A percentile compares a stretch with the other conserved stretches of the same genome.
Conservation (phyloP, 2,113 vertebrate genomes). For the Lasiurus cinereus region DNA sequence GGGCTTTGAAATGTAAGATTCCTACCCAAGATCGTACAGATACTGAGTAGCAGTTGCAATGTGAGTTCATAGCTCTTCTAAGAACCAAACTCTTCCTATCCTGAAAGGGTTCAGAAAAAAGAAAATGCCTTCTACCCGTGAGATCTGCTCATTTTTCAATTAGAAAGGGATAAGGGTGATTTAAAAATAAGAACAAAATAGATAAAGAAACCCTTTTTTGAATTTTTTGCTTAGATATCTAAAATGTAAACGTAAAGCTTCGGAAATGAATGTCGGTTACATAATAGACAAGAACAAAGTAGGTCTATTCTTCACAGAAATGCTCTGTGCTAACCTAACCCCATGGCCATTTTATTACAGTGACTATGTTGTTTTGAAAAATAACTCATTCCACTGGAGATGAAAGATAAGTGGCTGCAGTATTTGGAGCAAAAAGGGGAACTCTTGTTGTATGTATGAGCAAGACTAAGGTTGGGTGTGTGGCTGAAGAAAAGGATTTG, state of each 20-base stretch:
- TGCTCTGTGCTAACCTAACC: conserved; percentile 57
- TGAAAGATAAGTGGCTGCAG: conserved; percentile 67
- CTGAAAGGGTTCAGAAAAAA: background rate
- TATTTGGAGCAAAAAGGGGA: background rate
- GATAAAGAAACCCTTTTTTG: conserved; percentile 60
- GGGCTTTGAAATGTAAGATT: background rate
- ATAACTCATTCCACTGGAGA: conserved; percentile 72
- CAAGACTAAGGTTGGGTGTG: background rate
- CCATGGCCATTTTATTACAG: conserved; percentile 61
- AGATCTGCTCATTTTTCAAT: conserved; percentile 33
- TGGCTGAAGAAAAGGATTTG: background rate
- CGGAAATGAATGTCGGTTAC: conserved; percentile 64
- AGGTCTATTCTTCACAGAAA: conserved; percentile 69
- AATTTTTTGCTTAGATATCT: conserved; percentile 69
- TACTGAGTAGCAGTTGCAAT: background rate
- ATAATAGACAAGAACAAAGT: conserved; percentile 68
- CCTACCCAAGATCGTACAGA: background rate
- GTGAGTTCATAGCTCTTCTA: conserved; percentile 16
- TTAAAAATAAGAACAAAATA: conserved; percentile 31
- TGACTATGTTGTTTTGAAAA: conserved; percentile 72
- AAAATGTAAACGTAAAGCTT: conserved; percentile 59
- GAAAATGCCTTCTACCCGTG: background rate
- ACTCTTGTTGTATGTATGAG: conserved; percentile 4
- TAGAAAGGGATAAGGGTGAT: conserved; percentile 24
- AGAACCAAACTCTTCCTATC: background rate